These are phyloP conservation scores for Mungos mungo DNA, from an alignment of 2,113 vertebrate species.

Conservation along the genomic window DNA sequence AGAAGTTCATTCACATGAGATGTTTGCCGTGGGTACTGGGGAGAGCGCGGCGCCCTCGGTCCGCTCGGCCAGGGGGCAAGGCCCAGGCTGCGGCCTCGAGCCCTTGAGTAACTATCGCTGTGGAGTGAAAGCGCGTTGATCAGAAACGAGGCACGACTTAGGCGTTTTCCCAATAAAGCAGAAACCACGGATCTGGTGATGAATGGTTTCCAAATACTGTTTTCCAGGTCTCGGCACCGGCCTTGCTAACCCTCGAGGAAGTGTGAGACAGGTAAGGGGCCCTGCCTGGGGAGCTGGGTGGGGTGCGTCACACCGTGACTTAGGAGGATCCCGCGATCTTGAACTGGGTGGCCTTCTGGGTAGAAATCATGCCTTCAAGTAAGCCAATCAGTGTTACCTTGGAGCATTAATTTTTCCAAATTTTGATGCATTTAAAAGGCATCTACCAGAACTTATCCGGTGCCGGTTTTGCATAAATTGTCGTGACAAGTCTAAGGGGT, in stretches of 20 bases:
- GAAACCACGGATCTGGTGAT: background rate
- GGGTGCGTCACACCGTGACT: background rate
- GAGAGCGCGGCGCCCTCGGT: too few species aligned
- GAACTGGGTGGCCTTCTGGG: background rate
- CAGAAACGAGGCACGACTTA: background rate
- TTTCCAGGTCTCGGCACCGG: constrained; percentile 69
- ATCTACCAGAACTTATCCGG: background rate
- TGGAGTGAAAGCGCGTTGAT: too few species aligned
- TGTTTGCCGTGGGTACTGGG: background rate
- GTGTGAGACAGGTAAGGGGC: constrained; percentile 78
- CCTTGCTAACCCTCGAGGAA: constrained; percentile 66
- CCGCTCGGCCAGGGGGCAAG: background rate
- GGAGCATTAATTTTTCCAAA: background rate
- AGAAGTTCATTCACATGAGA: background rate
- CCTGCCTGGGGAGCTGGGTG: fast-evolving
- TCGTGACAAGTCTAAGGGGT: background rate
- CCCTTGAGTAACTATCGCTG: background rate
- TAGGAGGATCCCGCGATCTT: background rate
- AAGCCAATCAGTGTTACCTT: background rate
- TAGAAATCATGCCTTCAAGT: background rate
- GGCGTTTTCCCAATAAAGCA: too few species aligned
- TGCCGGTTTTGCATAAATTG: background rate
- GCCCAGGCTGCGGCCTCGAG: background rate
- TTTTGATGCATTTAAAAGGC: background rate
- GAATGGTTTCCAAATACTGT: background rate